Evolutionary conservation across 2,113 vertebrate genomes (phyloP).

Genomic region (Lanius ludovicianus): DNA sequence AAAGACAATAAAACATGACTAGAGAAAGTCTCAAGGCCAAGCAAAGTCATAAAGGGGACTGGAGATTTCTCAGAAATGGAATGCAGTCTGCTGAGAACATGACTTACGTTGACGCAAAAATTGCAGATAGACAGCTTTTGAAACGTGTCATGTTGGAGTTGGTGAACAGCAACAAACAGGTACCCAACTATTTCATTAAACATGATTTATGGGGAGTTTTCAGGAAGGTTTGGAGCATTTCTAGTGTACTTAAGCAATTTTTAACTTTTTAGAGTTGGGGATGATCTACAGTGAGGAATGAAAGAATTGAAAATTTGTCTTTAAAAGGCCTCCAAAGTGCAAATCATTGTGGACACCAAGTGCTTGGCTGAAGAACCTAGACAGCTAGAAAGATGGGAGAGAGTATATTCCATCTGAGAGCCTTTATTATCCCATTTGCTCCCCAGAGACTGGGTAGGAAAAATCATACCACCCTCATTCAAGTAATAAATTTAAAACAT

Average conservation of each 20-base stretch:
- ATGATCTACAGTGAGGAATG: background rate
- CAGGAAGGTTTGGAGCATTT: background rate
- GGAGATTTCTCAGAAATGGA: background rate
- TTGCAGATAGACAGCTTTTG: background rate
- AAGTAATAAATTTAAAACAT: background rate
- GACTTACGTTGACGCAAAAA: background rate
- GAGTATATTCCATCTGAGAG: background rate
- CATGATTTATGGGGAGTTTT: background rate
- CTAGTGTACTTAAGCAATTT: background rate
- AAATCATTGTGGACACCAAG: background rate
- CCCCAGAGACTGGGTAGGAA: background rate
- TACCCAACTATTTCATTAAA: background rate
- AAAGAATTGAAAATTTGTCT: background rate
- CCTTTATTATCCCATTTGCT: background rate
- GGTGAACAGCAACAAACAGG: background rate
- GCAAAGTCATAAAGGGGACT: background rate
- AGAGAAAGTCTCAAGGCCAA: background rate
- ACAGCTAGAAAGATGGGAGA: background rate
- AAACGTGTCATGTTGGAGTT: fast-evolving
- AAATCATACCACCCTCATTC: background rate
- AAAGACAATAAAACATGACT: background rate
- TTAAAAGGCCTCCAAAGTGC: background rate
- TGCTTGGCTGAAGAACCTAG: background rate
- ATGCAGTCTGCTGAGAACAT: background rate
- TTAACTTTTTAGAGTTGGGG: background rate